Base-by-base conservation (phyloP, 2,888 invertebrate species). In the Acanthosepion lycidas region DNA sequence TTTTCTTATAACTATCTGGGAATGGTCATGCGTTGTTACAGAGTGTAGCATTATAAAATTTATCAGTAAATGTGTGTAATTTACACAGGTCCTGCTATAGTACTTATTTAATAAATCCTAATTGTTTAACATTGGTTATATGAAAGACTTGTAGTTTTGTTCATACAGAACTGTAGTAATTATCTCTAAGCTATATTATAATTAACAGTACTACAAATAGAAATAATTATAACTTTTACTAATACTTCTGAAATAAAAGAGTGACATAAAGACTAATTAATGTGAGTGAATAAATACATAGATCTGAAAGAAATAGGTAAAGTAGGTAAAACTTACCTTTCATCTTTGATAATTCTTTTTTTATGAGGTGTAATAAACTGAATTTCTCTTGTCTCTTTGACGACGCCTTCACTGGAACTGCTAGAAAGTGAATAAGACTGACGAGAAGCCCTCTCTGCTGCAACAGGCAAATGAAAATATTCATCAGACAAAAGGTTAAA, bases 351-450 rank as follows among this genome's bases (percentile, higher is more conserved):
- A 33, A 95, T 94, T 48, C 95, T 94, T 49, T 95, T 94, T 48
- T 94, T 95, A 53, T 96, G 96, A 42, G 96, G 95, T 33, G 96
- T 96, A 53, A 96, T 92, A 94, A 96, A 96, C 48, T 95, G 95
- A 33, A 96, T 95, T 94, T 96, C 96, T 95, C 95, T 95, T 9
- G 94, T 95, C 91, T 95, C 95, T 78, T 91, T 93, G 3, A 59
- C 92, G n/a, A 93, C 64, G 6, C 94, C 94, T 94, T 96, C 96
- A 92, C 95, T 94, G 4, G 96, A 96, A 91, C 96, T 96, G 18
- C 95, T 96, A 15, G 96, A 96, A 94, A 96, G 94, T 18, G 96
- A 96, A 91, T 96, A 96, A 9, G 96, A 96, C 91, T 95, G 95
- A 9, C 95, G 95, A 95, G 92, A 92, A 26, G 92, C 91, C 33